These are phyloP conservation scores for Odontophorus gujanensis DNA, from an alignment of 2,113 vertebrate genomes.

Conservation along the genomic window DNA sequence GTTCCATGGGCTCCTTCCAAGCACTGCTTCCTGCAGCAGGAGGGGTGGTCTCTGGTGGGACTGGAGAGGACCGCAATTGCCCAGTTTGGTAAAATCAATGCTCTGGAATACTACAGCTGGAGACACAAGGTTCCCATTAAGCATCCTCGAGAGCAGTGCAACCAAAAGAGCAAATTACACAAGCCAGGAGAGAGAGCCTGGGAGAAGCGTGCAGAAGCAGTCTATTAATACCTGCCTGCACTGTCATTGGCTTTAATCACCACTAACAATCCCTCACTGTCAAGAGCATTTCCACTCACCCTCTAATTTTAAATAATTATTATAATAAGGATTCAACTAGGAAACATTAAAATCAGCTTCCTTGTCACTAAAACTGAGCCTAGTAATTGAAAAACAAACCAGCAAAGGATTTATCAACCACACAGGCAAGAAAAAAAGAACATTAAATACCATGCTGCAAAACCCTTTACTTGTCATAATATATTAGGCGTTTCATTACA, in stretches of 20 bases:
- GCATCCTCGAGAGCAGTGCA: not conserved
- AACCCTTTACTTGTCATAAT: not conserved
- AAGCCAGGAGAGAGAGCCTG: not conserved
- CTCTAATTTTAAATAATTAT: conserved; percentile 59
- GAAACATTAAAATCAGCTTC: not conserved
- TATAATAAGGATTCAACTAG: conserved; percentile 42
- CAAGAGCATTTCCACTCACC: conserved; percentile 14
- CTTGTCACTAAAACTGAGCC: not conserved
- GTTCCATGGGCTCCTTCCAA: accelerated
- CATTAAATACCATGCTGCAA: not conserved
- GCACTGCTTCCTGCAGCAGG: not conserved
- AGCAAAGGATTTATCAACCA: not conserved
- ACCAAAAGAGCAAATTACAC: not conserved
- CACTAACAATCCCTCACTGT: conserved; percentile 43
- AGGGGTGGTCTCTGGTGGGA: not conserved
- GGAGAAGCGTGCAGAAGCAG: not conserved
- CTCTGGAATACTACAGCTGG: not conserved
- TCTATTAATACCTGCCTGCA: conserved; percentile 39
- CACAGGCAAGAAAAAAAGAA: not conserved
- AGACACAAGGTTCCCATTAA: not conserved
- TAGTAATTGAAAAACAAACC: not conserved
- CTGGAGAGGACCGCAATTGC: not conserved
- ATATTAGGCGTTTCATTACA: not conserved
- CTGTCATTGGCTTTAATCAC: conserved; percentile 41
- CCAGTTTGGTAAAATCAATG: not conserved